Evolutionary conservation across 1,140 invertebrate species (phyloP).

Genomic region (Caenorhabditis inopinata): DNA sequence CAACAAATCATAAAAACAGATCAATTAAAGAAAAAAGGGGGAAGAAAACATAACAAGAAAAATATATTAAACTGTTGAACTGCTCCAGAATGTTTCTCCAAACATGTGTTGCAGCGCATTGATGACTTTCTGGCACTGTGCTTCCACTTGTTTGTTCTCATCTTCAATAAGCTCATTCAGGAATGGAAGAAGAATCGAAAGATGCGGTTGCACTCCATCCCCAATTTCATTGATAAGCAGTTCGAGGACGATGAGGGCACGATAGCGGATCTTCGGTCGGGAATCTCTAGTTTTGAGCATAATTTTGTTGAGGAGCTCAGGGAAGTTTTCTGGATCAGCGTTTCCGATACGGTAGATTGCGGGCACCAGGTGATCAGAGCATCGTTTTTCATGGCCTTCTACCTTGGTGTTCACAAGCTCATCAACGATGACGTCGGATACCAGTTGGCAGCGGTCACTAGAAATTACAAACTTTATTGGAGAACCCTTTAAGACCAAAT

Average conservation of each 20-base stretch:
- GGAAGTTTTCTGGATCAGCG: conserved; percentile 26
- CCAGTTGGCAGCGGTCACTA: conserved; percentile 39
- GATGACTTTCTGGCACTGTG: conserved; percentile 48
- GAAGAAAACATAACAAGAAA: background rate
- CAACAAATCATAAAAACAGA: background rate
- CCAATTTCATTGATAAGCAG: conserved; percentile 38
- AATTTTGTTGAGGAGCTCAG: conserved; percentile 42
- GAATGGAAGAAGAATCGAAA: conserved; percentile 46
- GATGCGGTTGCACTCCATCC: conserved; percentile 43
- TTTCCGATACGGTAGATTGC: conserved; percentile 39
- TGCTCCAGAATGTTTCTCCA: conserved; percentile 35
- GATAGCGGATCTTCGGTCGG: conserved; percentile 40
- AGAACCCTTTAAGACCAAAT: too few species aligned
- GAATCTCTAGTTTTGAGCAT: conserved; percentile 43
- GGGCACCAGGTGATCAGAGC: conserved; percentile 34
- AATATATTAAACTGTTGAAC: background rate
- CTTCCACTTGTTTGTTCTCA: conserved; percentile 47
- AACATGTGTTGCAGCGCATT: conserved; percentile 45
- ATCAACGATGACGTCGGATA: conserved; percentile 29
- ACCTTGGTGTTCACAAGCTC: conserved; percentile 48
- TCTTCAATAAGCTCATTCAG: conserved; percentile 47
- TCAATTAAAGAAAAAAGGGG: background rate
- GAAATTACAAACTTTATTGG: background rate
- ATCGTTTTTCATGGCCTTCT: conserved; percentile 45
- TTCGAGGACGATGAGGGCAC: conserved; percentile 45